Evolutionary conservation across 2,797 vertebrate genomes (phyloP).

Genomic region (Caiman crocodilus): DNA sequence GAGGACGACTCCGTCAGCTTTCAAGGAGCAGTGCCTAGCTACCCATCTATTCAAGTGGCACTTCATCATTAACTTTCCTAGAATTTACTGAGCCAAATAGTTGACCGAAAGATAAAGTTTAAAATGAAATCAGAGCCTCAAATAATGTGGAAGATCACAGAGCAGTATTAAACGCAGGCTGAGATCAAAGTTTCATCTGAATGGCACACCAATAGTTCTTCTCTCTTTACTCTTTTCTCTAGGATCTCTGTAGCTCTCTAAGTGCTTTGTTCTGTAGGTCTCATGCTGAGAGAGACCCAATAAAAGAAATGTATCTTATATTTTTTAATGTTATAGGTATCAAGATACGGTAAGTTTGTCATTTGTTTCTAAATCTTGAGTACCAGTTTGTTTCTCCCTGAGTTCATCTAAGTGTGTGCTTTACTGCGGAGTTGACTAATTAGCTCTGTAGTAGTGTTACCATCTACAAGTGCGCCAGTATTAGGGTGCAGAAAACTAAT

Average conservation of each 20-base stretch:
- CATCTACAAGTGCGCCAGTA: no score
- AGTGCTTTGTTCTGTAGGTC: background rate
- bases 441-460: no score
- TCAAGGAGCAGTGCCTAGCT: background rate
- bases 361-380: background rate
- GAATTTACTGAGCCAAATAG: background rate
- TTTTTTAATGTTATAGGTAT: background rate
- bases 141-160: background rate
- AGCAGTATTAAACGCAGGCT: background rate
- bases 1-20: background rate
- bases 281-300: background rate
- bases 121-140: background rate
- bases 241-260: background rate
- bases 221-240: background rate
- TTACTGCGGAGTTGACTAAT: no score
- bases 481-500: no score
- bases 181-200: background rate
- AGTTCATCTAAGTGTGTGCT: no score
- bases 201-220: background rate
- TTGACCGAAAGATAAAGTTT: background rate
- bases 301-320: background rate
- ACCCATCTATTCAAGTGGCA: background rate
- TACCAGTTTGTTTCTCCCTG: background rate
- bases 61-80: background rate
- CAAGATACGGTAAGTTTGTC: no score